Percentiles rank a stretch among this genome's conserved stretches.
Evolutionary conservation across 2,888 invertebrate genomes (phyloP).

Genomic region (Microctonus hyperodae): DNA sequence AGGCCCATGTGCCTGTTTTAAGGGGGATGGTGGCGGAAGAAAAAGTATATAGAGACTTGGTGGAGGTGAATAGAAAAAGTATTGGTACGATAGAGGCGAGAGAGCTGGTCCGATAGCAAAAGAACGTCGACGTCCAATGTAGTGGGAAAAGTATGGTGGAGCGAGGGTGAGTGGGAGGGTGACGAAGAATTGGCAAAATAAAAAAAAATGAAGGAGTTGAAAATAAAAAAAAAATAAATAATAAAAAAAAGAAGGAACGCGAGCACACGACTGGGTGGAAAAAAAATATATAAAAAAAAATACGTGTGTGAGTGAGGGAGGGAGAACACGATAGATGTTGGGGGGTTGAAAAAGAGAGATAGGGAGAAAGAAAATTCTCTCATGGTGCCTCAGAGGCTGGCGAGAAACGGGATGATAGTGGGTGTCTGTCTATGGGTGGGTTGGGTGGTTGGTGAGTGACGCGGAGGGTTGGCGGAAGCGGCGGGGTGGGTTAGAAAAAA

Average conservation of each 20-base stretch:
- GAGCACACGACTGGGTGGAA: slow-evolving; percentile 24
- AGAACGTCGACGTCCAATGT: slow-evolving; percentile 52
- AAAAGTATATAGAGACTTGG: slow-evolving; percentile 28
- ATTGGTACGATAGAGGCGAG: slow-evolving; percentile 51
- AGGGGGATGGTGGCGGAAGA: slow-evolving; percentile 18
- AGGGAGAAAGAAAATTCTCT: slow-evolving; percentile 29
- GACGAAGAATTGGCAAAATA: slow-evolving; percentile 29
- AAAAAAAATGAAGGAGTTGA: slow-evolving; percentile 23
- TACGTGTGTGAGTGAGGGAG: slow-evolving; percentile 31
- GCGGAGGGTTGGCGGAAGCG: slow-evolving; percentile 11
- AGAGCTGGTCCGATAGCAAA: slow-evolving; percentile 53
- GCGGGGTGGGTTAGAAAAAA: slow-evolving; percentile 27
- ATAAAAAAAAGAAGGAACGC: slow-evolving; percentile 25
- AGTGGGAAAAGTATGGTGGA: slow-evolving; percentile 22
- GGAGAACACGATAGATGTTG: slow-evolving; percentile 12
- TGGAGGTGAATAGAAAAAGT: slow-evolving; percentile 29
- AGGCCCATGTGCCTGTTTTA: slow-evolving; percentile 20
- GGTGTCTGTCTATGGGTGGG: slow-evolving; percentile 10
- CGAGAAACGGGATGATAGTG: slow-evolving; percentile 8
- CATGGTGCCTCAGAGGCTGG: slow-evolving; percentile 6
- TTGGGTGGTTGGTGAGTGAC: slow-evolving; percentile 13
- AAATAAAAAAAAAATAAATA: slow-evolving; percentile 22
- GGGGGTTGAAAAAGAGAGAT: slow-evolving; percentile 24
- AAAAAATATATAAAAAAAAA: slow-evolving; percentile 30
- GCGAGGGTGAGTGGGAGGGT: slow-evolving; percentile 28